A percentile compares a stretch with the other conserved stretches of the same genome.
phyloP scores from a whole-genome alignment of 2,888 invertebrate species.

The Ophraella communa region DNA sequence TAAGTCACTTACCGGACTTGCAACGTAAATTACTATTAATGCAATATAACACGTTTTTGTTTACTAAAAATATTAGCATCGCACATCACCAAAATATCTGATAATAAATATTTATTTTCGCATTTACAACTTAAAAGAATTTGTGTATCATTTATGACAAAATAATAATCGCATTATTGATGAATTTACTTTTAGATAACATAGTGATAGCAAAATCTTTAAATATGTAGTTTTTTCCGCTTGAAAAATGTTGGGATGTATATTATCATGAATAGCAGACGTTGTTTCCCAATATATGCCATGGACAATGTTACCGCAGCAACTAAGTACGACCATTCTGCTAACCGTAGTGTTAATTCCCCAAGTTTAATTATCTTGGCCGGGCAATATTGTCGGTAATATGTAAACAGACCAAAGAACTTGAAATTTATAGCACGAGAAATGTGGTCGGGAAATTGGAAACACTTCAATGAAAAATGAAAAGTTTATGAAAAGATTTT shows the following conservation, averaged over 20 bases:
- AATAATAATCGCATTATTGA: not conserved
- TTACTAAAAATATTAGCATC: no score
- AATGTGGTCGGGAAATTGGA: not conserved
- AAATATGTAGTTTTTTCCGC: not conserved
- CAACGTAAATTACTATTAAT: no score
- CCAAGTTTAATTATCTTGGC: slow-evolving; percentile 46
- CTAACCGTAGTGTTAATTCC: slow-evolving; percentile 35
- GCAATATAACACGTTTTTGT: no score
- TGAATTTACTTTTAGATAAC: not conserved
- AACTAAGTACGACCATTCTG: slow-evolving; percentile 35
- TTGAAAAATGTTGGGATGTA: not conserved
- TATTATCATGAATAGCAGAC: slow-evolving; percentile 21
- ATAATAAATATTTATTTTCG: no score
- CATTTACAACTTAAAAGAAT: no score
- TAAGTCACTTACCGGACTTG: no score
- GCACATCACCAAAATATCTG: no score
- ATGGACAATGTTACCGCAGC: slow-evolving; percentile 32
- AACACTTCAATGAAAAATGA: no score
- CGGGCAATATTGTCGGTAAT: slow-evolving; percentile 46
- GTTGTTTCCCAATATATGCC: slow-evolving; percentile 26
- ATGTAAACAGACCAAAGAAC: slow-evolving; percentile 44
- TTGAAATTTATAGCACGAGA: not conserved
- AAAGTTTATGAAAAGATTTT: no score
- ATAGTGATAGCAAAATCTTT: not conserved
- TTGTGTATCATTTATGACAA: not conserved